phyloP scores from a whole-genome alignment of 2,888 invertebrate genomes.

The Magallana nippona region DNA sequence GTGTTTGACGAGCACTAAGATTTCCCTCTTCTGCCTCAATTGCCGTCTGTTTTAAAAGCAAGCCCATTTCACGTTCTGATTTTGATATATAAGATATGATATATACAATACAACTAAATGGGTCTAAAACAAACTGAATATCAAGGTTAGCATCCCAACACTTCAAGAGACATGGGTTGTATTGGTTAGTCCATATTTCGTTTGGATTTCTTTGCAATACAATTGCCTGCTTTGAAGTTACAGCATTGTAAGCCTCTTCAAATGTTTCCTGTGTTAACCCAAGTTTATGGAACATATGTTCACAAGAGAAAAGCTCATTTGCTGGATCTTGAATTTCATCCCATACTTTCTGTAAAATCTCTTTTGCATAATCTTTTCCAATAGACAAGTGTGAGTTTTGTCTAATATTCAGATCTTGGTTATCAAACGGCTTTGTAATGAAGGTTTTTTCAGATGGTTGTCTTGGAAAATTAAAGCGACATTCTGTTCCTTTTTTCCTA shows the following conservation, averaged over 20 bases:
- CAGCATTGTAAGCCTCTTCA: conserved; percentile 23
- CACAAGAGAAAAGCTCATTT: too few relatives aligned
- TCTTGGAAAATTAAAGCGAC: conserved; percentile 53
- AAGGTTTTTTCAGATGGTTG: conserved; percentile 46
- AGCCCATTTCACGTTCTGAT: conserved; percentile 38
- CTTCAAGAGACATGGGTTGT: conserved; percentile 26
- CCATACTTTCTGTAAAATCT: background rate
- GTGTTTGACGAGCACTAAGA: conserved; percentile 38
- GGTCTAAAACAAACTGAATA: conserved; percentile 31
- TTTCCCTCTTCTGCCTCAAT: conserved; percentile 42
- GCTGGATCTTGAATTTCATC: background rate
- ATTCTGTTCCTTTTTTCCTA: conserved; percentile 47
- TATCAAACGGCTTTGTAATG: background rate
- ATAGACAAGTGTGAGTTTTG: background rate
- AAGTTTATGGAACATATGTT: background rate
- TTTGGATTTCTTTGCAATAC: conserved; percentile 31
- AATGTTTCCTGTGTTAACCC: background rate
- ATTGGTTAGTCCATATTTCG: conserved; percentile 34
- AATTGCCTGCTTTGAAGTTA: background rate
- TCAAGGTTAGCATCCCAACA: conserved; percentile 34
- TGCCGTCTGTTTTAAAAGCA: conserved; percentile 30
- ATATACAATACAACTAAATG: conserved; percentile 37
- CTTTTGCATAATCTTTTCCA: background rate
- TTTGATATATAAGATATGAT: conserved; percentile 32
- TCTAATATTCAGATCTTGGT: background rate